Evolutionary conservation across 2,888 invertebrate genomes (phyloP).

Genomic region (Coleophora deauratella): DNA sequence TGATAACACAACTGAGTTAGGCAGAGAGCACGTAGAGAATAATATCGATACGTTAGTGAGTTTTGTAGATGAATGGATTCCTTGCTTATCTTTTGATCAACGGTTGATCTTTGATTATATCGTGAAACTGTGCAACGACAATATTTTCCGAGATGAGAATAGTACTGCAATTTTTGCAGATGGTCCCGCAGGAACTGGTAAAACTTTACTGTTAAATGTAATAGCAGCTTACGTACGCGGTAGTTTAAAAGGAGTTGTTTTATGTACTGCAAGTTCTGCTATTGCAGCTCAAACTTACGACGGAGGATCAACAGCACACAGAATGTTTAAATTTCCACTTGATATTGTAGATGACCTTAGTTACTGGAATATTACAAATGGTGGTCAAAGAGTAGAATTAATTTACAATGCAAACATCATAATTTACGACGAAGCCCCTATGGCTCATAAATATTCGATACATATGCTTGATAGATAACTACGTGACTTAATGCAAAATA

Average conservation of each 20-base stretch:
- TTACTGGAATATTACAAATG: background rate
- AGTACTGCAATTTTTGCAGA: too few relatives aligned
- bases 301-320: background rate
- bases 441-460: background rate
- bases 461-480: background rate
- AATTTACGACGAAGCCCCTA: background rate
- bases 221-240: background rate
- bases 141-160: background rate
- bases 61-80: background rate
- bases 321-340: background rate
- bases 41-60: background rate
- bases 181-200: background rate
- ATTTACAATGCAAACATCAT: background rate
- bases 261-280: background rate
- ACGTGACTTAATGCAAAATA: slow-evolving; percentile 1
- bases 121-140: background rate
- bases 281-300: background rate
- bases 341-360: background rate
- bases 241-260: background rate
- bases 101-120: background rate
- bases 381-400: background rate
- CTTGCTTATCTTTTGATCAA: background rate
- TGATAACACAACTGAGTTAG: background rate
- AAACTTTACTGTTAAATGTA: background rate
- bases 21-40: background rate